Conservation (phyloP, 1,140 invertebrate species). For the Tribolium madens region DNA sequence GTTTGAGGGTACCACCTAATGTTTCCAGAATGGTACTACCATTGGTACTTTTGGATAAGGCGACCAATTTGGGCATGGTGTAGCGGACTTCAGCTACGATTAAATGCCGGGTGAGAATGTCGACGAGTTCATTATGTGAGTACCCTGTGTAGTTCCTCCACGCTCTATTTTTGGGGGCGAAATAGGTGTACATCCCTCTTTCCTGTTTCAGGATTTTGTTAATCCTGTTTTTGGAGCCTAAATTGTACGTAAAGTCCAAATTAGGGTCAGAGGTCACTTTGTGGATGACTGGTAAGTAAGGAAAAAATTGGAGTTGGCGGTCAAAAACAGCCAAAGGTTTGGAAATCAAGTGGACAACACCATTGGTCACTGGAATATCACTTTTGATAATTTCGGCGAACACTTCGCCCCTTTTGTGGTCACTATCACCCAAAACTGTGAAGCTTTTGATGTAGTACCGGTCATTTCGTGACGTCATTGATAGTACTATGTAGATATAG, state of each 20-base stretch:
- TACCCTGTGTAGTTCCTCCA: conserved; percentile 29
- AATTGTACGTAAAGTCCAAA: conserved; percentile 46
- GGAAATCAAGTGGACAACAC: conserved; percentile 90
- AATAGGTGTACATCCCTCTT: conserved; percentile 33
- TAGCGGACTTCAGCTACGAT: conserved; percentile 24
- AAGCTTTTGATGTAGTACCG: conserved; percentile 87
- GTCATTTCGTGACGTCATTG: conserved; percentile 60
- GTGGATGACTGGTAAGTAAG: conserved; percentile 50
- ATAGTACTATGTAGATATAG: conserved; percentile 83
- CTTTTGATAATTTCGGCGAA: conserved; percentile 84
- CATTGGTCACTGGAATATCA: conserved; percentile 91
- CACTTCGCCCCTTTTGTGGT: conserved; percentile 83
- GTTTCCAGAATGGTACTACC: conserved; percentile 1
- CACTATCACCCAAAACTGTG: conserved; percentile 78
- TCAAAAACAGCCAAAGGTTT: conserved; percentile 52
- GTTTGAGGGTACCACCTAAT: background rate
- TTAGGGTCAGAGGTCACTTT: conserved; percentile 50
- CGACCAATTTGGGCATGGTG: conserved; percentile 33
- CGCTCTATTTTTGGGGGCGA: conserved; percentile 30
- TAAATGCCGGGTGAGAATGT: conserved; percentile 37
- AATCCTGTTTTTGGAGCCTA: conserved; percentile 3
- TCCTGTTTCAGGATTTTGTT: conserved; percentile 3
- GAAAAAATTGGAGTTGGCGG: conserved; percentile 48
- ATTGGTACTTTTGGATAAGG: background rate
- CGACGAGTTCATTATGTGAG: background rate